Evolutionary conservation across 2,797 vertebrate genomes (phyloP).

Genomic region (Crotalus adamanteus): DNA sequence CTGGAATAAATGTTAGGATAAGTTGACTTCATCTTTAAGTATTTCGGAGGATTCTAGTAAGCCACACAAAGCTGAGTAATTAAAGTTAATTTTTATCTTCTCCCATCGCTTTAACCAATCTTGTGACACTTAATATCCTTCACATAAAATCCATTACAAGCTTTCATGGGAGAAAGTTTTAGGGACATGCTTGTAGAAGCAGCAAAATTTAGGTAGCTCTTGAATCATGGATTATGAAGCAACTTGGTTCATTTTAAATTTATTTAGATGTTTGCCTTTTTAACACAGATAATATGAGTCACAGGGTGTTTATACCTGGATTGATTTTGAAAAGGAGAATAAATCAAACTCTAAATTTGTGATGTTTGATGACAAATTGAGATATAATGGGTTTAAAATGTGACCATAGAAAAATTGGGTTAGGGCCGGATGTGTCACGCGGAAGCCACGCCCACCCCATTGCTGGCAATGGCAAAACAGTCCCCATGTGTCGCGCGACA

Average conservation of each 20-base stretch:
- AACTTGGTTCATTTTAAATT: not conserved
- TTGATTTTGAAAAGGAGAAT: not conserved
- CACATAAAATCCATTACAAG: not conserved
- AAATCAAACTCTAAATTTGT: not conserved
- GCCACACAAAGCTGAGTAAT: not conserved
- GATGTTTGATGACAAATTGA: not conserved
- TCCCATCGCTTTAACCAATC: not conserved
- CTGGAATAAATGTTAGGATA: not conserved
- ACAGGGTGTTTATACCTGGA: not conserved
- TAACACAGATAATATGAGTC: not conserved
- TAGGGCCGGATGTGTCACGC: not conserved
- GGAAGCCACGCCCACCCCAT: too few relatives aligned
- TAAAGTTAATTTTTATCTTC: constrained; percentile 4
- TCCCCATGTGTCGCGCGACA: too few relatives aligned
- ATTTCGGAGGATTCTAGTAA: not conserved
- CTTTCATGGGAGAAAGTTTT: not conserved
- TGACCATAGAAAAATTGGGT: not conserved
- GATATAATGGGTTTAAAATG: not conserved
- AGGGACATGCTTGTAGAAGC: not conserved
- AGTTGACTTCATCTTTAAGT: not conserved
- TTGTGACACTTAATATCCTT: not conserved
- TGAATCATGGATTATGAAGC: not conserved
- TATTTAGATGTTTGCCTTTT: not conserved
- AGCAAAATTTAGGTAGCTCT: not conserved
- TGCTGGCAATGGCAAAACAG: too few relatives aligned